These are phyloP conservation scores for Carassius auratus DNA, from an alignment of 2,113 vertebrate genomes.

Conservation along the genomic window DNA sequence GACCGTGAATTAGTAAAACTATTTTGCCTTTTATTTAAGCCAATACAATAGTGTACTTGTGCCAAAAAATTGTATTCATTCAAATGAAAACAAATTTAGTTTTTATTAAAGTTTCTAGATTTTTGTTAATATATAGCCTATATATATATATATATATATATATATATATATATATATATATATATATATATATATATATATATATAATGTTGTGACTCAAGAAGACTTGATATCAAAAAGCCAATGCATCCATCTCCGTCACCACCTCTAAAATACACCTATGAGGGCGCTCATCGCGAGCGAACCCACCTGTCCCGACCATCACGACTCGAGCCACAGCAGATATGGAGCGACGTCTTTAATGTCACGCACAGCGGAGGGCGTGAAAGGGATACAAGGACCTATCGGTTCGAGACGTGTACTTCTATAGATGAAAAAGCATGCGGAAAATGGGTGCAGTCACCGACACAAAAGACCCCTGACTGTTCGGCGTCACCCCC, in stretches of 20 bases:
- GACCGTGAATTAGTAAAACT: not conserved
- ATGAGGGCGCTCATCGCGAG: not conserved
- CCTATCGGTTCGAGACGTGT: constrained; percentile 56
- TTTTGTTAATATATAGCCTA: no score
- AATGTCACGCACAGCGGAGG: constrained; percentile 48
- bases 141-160: no score
- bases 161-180: no score
- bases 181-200: no score
- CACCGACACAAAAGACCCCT: constrained; percentile 72
- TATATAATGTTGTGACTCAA: no score
- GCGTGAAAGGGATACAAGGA: constrained; percentile 52
- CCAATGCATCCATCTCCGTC: not conserved
- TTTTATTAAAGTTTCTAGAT: no score
- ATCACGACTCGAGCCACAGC: constrained; percentile 19
- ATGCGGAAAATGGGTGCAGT: constrained; percentile 75
- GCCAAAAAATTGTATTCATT: no score
- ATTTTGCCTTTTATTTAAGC: not conserved
- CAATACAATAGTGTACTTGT: not conserved
- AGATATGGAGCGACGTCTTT: constrained; percentile 37
- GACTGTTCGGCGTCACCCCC: constrained; percentile 75
- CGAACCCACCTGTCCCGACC: constrained; percentile 41
- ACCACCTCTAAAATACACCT: constrained; percentile 31
- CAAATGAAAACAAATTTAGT: no score
- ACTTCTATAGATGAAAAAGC: constrained; percentile 66
- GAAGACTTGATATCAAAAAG: not conserved